Conservation (phyloP, 2,888 invertebrate genomes). For the Liopterus haemorrhoidalis region DNA sequence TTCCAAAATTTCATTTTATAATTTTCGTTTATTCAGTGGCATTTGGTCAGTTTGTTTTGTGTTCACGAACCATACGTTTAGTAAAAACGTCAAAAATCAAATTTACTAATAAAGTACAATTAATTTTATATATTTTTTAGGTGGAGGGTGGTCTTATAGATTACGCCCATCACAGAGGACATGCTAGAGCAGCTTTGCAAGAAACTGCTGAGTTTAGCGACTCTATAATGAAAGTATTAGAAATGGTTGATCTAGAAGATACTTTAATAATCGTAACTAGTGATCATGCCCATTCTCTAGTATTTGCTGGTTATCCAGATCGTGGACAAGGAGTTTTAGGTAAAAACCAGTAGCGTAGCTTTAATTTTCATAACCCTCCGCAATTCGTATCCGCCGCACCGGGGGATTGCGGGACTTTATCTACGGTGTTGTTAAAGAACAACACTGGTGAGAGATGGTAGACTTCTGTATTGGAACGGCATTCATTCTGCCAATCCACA, state of each 20-base stretch:
- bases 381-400: no score
- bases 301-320: slow-evolving; percentile 70
- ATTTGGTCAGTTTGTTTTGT: no score
- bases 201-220: slow-evolving; percentile 75
- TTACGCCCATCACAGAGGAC: slow-evolving; percentile 78
- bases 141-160: slow-evolving; percentile 85
- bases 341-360: no score
- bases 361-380: no score
- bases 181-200: slow-evolving; percentile 67
- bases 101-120: no score
- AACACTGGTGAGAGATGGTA: no score
- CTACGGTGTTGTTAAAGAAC: no score
- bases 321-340: slow-evolving; percentile 67
- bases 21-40: not conserved
- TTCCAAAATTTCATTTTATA: slow-evolving; percentile 1
- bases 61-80: no score
- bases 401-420: no score
- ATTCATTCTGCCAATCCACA: no score
- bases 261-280: slow-evolving; percentile 82
- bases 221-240: slow-evolving; percentile 63
- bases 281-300: slow-evolving; percentile 74
- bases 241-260: slow-evolving; percentile 53
- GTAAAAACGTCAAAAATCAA: no score
- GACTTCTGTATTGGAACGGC: no score
- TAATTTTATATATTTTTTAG: slow-evolving; percentile 42